Conservation (phyloP, 2,113 vertebrate genomes). For the Trichomycterus rosablanca region DNA sequence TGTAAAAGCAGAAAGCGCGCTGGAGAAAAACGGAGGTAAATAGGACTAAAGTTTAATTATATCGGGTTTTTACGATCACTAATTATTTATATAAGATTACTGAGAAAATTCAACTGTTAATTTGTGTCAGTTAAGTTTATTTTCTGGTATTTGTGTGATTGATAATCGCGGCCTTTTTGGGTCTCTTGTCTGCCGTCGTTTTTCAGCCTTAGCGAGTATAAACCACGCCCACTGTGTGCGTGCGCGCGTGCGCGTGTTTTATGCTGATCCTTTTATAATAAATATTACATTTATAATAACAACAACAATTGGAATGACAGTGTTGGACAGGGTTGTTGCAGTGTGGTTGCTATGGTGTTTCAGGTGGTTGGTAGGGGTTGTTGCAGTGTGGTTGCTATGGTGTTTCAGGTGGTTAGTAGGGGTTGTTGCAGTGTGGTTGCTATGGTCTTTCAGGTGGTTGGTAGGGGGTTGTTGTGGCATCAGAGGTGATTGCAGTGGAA, state of each 20-base stretch:
- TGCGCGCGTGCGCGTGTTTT: background rate
- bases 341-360: conserved; percentile 26
- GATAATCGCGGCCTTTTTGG: conserved; percentile 78
- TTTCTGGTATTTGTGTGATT: conserved; percentile 40
- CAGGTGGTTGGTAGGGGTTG: conserved; percentile 26
- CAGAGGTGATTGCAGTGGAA: background rate
- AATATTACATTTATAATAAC: background rate
- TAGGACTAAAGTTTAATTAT: background rate
- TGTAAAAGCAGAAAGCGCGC: background rate
- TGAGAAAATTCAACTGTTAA: background rate
- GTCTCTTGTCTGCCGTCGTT: conserved; percentile 85
- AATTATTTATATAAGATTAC: background rate
- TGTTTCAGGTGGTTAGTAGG: conserved; percentile 49
- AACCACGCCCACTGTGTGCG: background rate
- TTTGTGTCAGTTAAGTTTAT: background rate
- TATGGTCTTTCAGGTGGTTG: conserved; percentile 49
- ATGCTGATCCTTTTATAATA: background rate
- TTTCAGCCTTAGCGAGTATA: conserved; percentile 43
- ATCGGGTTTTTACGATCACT: background rate
- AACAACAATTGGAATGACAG: too few relatives aligned
- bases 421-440: background rate
- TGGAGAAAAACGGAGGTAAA: background rate
- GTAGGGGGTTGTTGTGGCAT: too few relatives aligned
- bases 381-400: conserved; percentile 1
- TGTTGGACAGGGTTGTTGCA: conserved; percentile 39